Conservation (phyloP, 2,797 vertebrate species). For the Podargus strigoides region DNA sequence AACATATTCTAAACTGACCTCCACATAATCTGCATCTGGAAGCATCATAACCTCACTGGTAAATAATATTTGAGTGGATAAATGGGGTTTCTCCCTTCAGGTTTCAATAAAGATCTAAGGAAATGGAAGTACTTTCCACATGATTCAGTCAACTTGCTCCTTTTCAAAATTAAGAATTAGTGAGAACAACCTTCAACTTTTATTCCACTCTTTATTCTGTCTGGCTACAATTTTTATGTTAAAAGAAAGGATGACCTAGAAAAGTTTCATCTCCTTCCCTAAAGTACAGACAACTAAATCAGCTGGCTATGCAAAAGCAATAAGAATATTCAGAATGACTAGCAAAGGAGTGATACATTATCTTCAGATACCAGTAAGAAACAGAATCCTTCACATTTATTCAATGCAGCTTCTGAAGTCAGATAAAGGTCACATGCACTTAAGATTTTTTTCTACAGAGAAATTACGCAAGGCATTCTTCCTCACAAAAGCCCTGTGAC, state of each 20-base stretch:
- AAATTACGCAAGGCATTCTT: not conserved
- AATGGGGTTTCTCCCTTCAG: not conserved
- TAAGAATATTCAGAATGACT: not conserved
- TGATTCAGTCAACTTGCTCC: not conserved
- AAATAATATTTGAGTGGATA: not conserved
- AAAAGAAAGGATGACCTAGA: slow-evolving; percentile 1
- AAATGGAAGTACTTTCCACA: not conserved
- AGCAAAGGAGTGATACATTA: not conserved
- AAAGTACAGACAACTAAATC: not conserved
- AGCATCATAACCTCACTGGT: not conserved
- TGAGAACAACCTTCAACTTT: not conserved
- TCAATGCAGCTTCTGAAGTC: not conserved
- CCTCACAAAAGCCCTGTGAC: not conserved
- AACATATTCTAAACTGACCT: not conserved
- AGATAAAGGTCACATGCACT: not conserved
- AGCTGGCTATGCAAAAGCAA: slow-evolving; percentile 10
- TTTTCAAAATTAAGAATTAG: not conserved
- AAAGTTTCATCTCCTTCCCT: not conserved
- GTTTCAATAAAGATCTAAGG: not conserved
- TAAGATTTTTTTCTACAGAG: not conserved
- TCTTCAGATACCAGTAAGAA: not conserved
- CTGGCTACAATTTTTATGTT: not conserved
- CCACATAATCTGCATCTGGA: not conserved
- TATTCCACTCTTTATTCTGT: not conserved
- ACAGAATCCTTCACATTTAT: not conserved